phyloP scores from a whole-genome alignment of 2,797 vertebrate genomes.

The Etheostoma nigrum region DNA sequence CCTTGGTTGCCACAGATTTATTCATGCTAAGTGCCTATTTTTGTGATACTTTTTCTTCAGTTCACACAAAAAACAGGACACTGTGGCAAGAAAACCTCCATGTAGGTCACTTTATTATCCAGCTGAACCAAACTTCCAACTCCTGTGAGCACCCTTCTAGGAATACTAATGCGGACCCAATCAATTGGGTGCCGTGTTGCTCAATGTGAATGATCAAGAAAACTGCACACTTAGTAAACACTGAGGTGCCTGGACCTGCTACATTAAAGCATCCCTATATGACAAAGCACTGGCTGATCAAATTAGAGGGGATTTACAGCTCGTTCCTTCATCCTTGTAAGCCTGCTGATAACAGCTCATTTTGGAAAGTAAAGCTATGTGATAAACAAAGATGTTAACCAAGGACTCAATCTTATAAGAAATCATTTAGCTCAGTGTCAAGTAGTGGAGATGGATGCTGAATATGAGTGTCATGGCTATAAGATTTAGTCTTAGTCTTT shows the following conservation, averaged over 20 bases:
- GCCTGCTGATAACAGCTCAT: conserved; percentile 70
- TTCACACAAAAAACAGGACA: conserved; percentile 48
- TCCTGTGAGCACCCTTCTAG: conserved; percentile 56
- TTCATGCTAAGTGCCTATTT: conserved; percentile 76
- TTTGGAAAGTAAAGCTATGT: conserved; percentile 63
- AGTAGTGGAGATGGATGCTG: conserved; percentile 58
- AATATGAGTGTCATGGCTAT: conserved; percentile 61
- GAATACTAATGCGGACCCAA: conserved; percentile 84
- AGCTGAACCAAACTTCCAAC: conserved; percentile 72
- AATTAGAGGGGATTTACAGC: conserved; percentile 84
- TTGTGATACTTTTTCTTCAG: conserved; percentile 51
- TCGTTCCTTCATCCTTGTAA: conserved; percentile 57
- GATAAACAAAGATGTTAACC: conserved; percentile 79
- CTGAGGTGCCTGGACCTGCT: conserved; percentile 66
- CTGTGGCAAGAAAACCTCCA: conserved; percentile 53
- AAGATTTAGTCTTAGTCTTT: conserved; percentile 48
- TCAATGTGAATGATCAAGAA: conserved; percentile 87
- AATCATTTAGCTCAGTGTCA: conserved; percentile 70
- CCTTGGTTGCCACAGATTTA: conserved; percentile 79
- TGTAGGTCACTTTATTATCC: conserved; percentile 79
- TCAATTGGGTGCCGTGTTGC: conserved; percentile 80
- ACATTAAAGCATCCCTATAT: conserved; percentile 77
- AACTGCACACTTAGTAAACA: conserved; percentile 83
- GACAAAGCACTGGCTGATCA: conserved; percentile 83
- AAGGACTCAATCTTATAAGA: conserved; percentile 69